Percentiles rank a stretch among this genome's conserved stretches.
Conservation (phyloP, 2,888 invertebrate species). For the Heteropelma amictum region DNA sequence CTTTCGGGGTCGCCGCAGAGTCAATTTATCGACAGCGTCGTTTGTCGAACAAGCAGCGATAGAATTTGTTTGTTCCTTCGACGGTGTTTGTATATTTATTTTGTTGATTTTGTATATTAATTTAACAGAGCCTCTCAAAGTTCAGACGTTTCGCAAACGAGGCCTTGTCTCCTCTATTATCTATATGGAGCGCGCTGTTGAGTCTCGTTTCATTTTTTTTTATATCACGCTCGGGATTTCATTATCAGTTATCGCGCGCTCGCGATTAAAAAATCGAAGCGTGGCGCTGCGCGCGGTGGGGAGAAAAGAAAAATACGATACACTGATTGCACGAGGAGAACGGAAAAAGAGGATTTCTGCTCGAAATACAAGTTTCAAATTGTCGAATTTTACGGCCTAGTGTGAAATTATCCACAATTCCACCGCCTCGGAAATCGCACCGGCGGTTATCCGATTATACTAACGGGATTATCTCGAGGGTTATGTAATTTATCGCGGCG, state of each 20-base stretch:
- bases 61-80: no score
- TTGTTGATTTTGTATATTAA: no score
- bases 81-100: no score
- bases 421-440: slow-evolving; percentile 5
- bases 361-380: neutral
- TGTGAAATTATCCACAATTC: no score
- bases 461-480: slow-evolving; percentile 56
- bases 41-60: no score
- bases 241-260: slow-evolving; percentile 41
- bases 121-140: no score
- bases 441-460: slow-evolving; percentile 60
- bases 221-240: neutral
- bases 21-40: no score
- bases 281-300: no score
- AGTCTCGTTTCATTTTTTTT: neutral
- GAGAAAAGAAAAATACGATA: no score
- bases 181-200: slow-evolving; percentile 44
- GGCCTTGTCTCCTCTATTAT: slow-evolving; percentile 38
- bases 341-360: neutral
- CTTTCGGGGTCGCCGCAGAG: neutral
- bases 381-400: no score
- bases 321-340: slow-evolving; percentile 1
- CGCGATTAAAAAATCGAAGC: no score
- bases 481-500: no score
- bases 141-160: slow-evolving; percentile 5